phyloP scores from a whole-genome alignment of 2,113 vertebrate genomes.

The Colossoma macropomum region DNA sequence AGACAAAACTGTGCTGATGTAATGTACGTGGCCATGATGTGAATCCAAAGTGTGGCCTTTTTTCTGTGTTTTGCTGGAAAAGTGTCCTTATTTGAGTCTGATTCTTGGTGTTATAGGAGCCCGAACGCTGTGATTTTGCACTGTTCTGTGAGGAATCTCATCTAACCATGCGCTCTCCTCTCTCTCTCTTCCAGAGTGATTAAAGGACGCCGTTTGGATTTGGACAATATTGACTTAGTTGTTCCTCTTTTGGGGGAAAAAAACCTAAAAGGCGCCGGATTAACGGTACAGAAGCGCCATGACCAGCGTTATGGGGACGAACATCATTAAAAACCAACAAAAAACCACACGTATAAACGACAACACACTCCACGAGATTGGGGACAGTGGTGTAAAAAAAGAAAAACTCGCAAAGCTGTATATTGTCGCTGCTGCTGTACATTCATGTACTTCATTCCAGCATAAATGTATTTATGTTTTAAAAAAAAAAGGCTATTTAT shows the following conservation, averaged over 20 bases:
- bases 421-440: conserved; percentile 82
- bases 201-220: conserved; percentile 66
- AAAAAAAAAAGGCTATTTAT: conserved; percentile 83
- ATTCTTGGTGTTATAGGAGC: too few relatives aligned
- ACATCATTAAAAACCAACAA: conserved; percentile 64
- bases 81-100: too few relatives aligned
- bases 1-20: neutral
- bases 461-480: conserved; percentile 88
- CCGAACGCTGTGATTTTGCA: too few relatives aligned
- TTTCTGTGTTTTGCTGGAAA: too few relatives aligned
- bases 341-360: conserved; percentile 64
- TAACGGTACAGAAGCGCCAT: conserved; percentile 73
- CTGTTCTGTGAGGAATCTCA: neutral
- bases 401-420: conserved; percentile 78
- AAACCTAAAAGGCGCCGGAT: conserved; percentile 65
- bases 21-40: too few relatives aligned
- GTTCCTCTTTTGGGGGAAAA: conserved; percentile 69
- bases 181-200: conserved; percentile 59
- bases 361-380: conserved; percentile 62
- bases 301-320: conserved; percentile 71
- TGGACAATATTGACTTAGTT: conserved; percentile 68
- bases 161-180: neutral
- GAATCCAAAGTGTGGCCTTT: too few relatives aligned
- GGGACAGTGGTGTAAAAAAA: conserved; percentile 75
- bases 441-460: conserved; percentile 79